These are phyloP conservation scores for Corapipo altera DNA, from an alignment of 2,113 vertebrate species.

Conservation along the genomic window DNA sequence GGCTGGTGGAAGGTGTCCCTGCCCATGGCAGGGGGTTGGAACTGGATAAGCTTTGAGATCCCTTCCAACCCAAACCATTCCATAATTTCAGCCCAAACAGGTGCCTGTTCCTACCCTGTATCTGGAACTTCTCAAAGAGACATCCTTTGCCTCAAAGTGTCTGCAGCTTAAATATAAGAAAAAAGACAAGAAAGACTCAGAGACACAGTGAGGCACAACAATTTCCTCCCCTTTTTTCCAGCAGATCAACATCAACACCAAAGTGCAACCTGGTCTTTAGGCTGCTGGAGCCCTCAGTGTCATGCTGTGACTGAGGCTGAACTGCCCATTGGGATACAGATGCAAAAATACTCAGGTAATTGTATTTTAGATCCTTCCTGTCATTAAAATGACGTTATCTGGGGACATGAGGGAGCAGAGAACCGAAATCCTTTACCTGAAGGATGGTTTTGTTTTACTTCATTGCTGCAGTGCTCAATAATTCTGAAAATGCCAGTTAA, in stretches of 20 bases:
- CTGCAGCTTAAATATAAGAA: neutral
- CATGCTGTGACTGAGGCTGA: neutral
- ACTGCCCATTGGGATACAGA: neutral
- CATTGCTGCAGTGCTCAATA: neutral
- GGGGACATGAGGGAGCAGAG: neutral
- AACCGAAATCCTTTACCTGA: neutral
- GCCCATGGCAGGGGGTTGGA: neutral
- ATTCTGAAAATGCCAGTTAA: neutral
- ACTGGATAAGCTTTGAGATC: fast-evolving
- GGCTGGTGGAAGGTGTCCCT: neutral
- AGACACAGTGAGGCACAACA: neutral
- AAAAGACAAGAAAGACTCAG: neutral
- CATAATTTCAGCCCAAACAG: neutral
- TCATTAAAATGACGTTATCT: neutral
- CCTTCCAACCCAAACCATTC: neutral
- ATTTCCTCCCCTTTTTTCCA: neutral
- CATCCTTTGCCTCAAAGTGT: neutral
- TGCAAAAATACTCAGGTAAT: neutral
- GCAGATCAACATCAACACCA: no score
- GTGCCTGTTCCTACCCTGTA: neutral
- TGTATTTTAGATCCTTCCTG: neutral
- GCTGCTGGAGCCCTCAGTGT: neutral
- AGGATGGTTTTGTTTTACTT: neutral
- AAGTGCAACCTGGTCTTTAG: neutral
- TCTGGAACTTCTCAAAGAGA: neutral